Percentiles rank a stretch among this genome's conserved stretches.
These are phyloP conservation scores for Arnoldichthys spilopterus DNA, from an alignment of 2,797 vertebrate species.

Conservation along the genomic window DNA sequence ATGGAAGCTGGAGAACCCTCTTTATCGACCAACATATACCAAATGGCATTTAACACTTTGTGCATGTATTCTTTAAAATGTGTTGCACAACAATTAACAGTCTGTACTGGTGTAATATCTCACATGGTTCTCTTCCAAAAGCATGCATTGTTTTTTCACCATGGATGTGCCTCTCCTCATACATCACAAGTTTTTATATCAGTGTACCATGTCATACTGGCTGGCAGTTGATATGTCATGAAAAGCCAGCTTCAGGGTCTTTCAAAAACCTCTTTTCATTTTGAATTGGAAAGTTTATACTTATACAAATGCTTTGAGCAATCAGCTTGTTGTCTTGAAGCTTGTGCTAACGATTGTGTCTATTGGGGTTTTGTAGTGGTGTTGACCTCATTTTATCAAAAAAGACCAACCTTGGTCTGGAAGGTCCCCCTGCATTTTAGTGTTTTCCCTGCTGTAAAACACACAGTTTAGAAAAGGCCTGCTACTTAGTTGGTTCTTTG, in stretches of 20 bases:
- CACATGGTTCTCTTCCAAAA: too few species aligned
- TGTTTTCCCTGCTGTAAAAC: too few species aligned
- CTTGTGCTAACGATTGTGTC: not conserved
- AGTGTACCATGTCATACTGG: not conserved
- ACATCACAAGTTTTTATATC: not conserved
- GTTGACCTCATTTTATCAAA: not conserved
- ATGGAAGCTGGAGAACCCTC: too few species aligned
- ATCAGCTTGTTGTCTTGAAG: not conserved
- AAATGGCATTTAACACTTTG: too few species aligned
- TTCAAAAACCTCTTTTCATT: not conserved
- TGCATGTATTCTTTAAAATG: too few species aligned
- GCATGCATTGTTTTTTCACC: not conserved
- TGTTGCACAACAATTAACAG: too few species aligned
- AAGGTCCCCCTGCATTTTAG: too few species aligned
- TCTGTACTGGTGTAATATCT: too few species aligned
- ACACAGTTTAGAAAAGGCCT: too few species aligned
- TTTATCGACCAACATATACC: too few species aligned
- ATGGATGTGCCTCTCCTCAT: not conserved
- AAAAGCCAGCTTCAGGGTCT: not conserved
- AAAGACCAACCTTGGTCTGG: too few species aligned
- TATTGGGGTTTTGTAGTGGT: not conserved
- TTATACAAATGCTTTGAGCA: not conserved
- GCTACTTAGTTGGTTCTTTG: too few species aligned
- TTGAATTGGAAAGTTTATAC: not conserved
- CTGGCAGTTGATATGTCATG: not conserved